These are phyloP conservation scores for Pterocles burchelli DNA, from an alignment of 2,113 vertebrate species.

Conservation along the genomic window DNA sequence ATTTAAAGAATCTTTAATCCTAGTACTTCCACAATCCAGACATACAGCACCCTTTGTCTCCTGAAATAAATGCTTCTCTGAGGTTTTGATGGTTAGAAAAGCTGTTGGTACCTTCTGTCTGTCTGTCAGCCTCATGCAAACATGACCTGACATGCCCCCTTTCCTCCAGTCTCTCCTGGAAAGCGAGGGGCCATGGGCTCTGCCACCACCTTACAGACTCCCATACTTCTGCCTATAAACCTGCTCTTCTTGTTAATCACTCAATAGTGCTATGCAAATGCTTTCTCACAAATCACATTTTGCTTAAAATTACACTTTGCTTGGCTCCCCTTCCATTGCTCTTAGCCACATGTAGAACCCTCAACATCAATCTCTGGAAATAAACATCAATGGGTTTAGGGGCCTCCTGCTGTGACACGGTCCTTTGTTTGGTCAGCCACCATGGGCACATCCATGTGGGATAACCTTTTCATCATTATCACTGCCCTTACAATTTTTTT, in stretches of 20 bases:
- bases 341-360: not conserved
- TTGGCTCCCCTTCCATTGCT: not conserved
- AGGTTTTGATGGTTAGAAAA: not conserved
- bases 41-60: not conserved
- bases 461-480: not conserved
- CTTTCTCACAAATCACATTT: not conserved
- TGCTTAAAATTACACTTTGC: not conserved
- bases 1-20: constrained; percentile 21
- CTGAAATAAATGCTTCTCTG: not conserved
- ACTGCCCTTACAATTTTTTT: not conserved
- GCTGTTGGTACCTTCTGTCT: not conserved
- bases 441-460: not conserved
- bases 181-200: not conserved
- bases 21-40: not conserved
- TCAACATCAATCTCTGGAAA: not conserved
- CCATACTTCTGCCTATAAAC: not conserved
- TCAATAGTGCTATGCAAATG: not conserved
- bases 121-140: not conserved
- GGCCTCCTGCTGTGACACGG: not conserved
- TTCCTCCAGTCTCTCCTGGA: not conserved
- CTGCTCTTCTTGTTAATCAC: not conserved
- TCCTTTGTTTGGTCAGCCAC: not conserved
- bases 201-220: not conserved
- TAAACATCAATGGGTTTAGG: not conserved
- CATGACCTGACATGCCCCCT: not conserved